A percentile compares a stretch with the other conserved stretches of the same genome.
Conservation (phyloP, 2,888 invertebrate species). For the Cephus spinipes region DNA sequence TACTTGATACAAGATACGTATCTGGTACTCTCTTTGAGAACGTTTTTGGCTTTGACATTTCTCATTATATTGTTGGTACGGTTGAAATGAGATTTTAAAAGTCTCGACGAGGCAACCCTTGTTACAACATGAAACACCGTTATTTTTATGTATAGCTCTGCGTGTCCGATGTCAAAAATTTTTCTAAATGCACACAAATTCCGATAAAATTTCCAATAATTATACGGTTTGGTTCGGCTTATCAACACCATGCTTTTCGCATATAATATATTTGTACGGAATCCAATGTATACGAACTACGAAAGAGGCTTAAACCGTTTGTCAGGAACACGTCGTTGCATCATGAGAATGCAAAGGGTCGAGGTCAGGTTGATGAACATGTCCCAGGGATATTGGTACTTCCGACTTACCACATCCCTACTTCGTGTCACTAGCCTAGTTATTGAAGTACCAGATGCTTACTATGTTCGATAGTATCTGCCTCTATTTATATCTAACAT, state of each 20-base stretch:
- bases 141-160: neutral
- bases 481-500: slow-evolving; percentile 4
- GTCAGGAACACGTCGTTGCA: neutral
- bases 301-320: neutral
- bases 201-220: neutral
- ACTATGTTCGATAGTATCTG: neutral
- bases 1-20: neutral
- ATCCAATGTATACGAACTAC: neutral
- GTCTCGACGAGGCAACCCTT: neutral
- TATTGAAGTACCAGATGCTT: neutral
- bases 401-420: neutral
- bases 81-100: neutral
- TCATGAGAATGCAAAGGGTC: neutral
- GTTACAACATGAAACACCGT: neutral
- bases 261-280: neutral
- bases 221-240: neutral
- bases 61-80: neutral
- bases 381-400: neutral
- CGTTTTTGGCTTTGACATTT: too few species aligned
- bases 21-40: too few species aligned
- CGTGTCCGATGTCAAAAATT: neutral
- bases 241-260: neutral
- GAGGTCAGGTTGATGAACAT: neutral
- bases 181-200: neutral
- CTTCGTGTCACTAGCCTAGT: slow-evolving; percentile 7